Conservation (phyloP, 2,797 vertebrate species). For the Sandelia bainsii region DNA sequence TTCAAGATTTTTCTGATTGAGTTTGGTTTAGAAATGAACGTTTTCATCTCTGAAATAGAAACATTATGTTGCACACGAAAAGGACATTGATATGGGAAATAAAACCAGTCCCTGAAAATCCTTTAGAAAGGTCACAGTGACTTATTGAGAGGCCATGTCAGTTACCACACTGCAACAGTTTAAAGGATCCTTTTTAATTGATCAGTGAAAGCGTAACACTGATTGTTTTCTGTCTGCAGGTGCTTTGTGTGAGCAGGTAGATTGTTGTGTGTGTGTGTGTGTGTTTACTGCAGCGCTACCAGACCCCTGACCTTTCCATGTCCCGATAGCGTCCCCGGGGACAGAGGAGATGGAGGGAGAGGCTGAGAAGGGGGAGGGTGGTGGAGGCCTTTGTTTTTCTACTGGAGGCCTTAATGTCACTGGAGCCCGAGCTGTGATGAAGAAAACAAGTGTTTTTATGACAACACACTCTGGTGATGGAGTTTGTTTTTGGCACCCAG, state of each 20-base stretch:
- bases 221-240: slow-evolving; percentile 49
- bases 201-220: slow-evolving; percentile 42
- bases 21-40: not conserved
- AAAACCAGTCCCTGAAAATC: not conserved
- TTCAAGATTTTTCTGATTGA: not conserved
- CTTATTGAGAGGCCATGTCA: slow-evolving; percentile 58
- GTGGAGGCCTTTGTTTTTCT: slow-evolving; percentile 65
- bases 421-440: slow-evolving; percentile 41
- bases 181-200: slow-evolving; percentile 58
- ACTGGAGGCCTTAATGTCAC: slow-evolving; percentile 59
- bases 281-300: slow-evolving; percentile 57
- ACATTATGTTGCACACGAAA: no score
- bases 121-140: slow-evolving; percentile 49
- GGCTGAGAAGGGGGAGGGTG: slow-evolving; percentile 14
- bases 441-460: slow-evolving; percentile 42
- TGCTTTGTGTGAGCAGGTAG: slow-evolving; percentile 60
- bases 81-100: not conserved
- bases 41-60: no score
- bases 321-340: slow-evolving; percentile 80
- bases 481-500: slow-evolving; percentile 1
- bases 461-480: not conserved
- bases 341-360: slow-evolving; percentile 29
- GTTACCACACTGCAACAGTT: slow-evolving; percentile 34
- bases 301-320: slow-evolving; percentile 83
- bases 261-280: slow-evolving; percentile 30